Evolutionary conservation across 2,888 invertebrate species (phyloP).

Genomic region (Microctonus aethiopoides): DNA sequence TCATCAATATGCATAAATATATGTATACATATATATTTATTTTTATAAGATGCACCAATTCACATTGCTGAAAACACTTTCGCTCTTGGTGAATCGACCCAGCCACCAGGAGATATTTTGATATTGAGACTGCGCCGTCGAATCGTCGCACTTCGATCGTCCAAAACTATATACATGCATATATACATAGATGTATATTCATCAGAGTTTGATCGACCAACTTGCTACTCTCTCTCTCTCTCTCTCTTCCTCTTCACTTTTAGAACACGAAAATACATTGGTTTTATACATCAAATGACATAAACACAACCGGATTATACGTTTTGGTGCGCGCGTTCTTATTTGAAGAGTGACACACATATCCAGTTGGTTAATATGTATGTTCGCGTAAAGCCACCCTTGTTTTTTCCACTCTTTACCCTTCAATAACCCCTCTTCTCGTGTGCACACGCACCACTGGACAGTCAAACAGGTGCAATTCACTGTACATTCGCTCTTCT

Average conservation of each 20-base stretch:
- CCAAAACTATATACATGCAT: constrained; percentile 24
- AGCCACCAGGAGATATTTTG: constrained; percentile 39
- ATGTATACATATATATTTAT: not conserved
- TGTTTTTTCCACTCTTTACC: not conserved
- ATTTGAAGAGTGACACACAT: constrained; percentile 61
- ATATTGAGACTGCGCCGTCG: constrained; percentile 41
- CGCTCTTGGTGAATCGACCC: constrained; percentile 27
- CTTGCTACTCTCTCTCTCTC: not conserved
- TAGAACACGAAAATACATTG: not conserved
- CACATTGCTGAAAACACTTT: constrained; percentile 17
- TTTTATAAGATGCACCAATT: not conserved
- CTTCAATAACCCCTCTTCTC: not conserved
- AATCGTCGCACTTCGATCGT: constrained; percentile 37
- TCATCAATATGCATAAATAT: not conserved
- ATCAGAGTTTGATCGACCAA: no score
- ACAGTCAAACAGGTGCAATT: not conserved
- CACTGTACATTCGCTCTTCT: not conserved
- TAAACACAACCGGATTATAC: constrained; percentile 33
- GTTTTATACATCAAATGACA: constrained; percentile 11
- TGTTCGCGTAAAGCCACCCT: constrained; percentile 34
- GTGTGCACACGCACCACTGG: constrained; percentile 22
- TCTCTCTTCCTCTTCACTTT: not conserved
- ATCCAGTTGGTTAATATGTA: constrained; percentile 33
- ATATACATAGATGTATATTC: not conserved
- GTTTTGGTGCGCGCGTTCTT: constrained; percentile 37